Conservation (phyloP, 2,797 vertebrate genomes). For the Gymnopithys bicolor region DNA sequence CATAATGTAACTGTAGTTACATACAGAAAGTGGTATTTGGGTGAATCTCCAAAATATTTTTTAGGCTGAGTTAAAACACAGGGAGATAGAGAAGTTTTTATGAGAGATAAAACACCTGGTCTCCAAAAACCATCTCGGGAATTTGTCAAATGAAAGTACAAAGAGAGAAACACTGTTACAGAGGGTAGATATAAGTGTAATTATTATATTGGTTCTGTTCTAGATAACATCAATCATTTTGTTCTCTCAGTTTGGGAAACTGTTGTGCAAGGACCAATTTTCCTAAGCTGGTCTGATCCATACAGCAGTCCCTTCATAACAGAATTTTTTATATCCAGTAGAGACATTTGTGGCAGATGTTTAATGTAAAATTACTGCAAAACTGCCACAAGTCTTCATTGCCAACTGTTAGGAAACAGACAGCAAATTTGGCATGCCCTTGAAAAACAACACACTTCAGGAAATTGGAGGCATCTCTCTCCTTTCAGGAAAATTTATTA, state of each 20-base stretch:
- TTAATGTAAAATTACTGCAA: not conserved
- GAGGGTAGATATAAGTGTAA: not conserved
- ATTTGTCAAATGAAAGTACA: not conserved
- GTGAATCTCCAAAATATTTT: not conserved
- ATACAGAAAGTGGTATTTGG: not conserved
- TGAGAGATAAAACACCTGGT: not conserved
- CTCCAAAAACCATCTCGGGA: not conserved
- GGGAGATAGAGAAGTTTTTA: not conserved
- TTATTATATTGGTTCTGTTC: not conserved
- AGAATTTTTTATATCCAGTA: not conserved
- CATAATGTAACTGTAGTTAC: not conserved
- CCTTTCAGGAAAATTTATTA: not conserved
- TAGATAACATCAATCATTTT: not conserved
- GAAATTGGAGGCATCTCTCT: not conserved
- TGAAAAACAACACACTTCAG: not conserved
- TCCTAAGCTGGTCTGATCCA: not conserved
- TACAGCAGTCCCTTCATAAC: not conserved
- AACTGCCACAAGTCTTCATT: not conserved
- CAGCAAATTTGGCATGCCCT: not conserved
- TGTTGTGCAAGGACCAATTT: not conserved
- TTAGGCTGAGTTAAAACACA: not conserved
- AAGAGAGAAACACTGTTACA: not conserved
- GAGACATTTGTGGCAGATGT: not conserved
- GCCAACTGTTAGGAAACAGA: not conserved
- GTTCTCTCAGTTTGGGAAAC: not conserved